Percentiles rank a stretch among this genome's conserved stretches.
phyloP scores from a whole-genome alignment of 2,888 invertebrate genomes.

The Amphipyra berbera region DNA sequence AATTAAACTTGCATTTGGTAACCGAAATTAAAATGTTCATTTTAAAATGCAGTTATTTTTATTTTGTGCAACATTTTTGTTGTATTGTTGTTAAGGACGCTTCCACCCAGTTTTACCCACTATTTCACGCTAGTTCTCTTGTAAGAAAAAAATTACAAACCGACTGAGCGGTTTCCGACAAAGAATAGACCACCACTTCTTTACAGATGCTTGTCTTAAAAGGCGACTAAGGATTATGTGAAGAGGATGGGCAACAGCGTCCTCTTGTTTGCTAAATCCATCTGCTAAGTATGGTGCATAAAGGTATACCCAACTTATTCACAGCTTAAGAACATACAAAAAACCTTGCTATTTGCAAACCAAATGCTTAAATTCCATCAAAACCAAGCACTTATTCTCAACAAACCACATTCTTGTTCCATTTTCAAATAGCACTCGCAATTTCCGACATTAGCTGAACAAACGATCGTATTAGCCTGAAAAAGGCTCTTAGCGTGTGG shows the following conservation, averaged over 20 bases:
- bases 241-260: too few relatives aligned
- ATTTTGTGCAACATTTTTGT: constrained; percentile 5
- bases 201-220: too few relatives aligned
- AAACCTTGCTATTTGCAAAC: neutral
- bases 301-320: too few relatives aligned
- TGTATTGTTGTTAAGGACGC: constrained; percentile 6
- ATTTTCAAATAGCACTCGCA: constrained; percentile 62
- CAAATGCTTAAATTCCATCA: constrained; percentile 9
- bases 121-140: neutral
- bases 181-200: too few relatives aligned
- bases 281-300: too few relatives aligned
- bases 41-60: constrained; percentile 34
- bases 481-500: constrained; percentile 75
- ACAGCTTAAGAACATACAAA: neutral
- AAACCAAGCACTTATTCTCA: constrained; percentile 35
- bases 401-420: constrained; percentile 41
- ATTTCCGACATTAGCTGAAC: constrained; percentile 67
- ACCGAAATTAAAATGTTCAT: constrained; percentile 42
- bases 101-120: constrained; percentile 7
- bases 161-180: too few relatives aligned
- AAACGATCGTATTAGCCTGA: constrained; percentile 74
- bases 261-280: too few relatives aligned
- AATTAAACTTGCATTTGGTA: constrained; percentile 44
- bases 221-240: too few relatives aligned
- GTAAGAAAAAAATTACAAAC: too few relatives aligned